Percentiles rank a stretch among this genome's conserved stretches.
Conservation (phyloP, 2,113 vertebrate species). For the Crotalus tigris region DNA sequence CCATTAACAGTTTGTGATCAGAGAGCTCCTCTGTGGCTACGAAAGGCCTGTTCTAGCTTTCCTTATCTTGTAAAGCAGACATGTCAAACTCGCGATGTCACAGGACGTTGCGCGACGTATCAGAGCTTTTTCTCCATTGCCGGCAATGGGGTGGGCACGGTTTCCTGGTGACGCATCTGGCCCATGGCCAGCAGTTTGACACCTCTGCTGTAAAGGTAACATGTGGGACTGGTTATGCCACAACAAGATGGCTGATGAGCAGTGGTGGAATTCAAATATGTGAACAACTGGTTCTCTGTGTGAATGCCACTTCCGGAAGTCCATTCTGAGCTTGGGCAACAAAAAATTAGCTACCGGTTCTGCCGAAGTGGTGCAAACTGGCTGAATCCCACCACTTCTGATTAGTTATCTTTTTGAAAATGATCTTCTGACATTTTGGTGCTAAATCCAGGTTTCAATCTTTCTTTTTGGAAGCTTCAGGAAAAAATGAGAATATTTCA, state of each 20-base stretch:
- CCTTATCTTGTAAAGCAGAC: background rate
- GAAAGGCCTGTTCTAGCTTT: background rate
- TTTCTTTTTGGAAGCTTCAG: background rate
- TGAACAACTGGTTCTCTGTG: too few species aligned
- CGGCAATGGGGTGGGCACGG: too few species aligned
- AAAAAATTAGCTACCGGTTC: too few species aligned
- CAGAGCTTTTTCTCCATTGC: too few species aligned
- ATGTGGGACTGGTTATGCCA: background rate
- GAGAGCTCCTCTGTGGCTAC: background rate
- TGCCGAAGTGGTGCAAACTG: too few species aligned
- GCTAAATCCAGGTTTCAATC: background rate
- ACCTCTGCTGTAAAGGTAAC: background rate
- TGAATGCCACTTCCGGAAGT: too few species aligned
- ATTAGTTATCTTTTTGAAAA: background rate
- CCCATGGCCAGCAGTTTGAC: too few species aligned
- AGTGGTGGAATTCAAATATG: too few species aligned
- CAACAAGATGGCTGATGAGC: background rate
- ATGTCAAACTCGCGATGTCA: too few species aligned
- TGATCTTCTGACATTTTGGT: background rate
- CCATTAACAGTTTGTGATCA: background rate
- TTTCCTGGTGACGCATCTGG: too few species aligned
- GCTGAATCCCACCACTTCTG: background rate
- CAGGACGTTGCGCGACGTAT: too few species aligned
- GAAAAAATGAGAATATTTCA: background rate
- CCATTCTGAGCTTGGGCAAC: too few species aligned